Evolutionary conservation across 1,140 invertebrate genomes (phyloP), one percentile per base, ranked within the genome.

Genomic region (Drosophila murphyi): DNA sequence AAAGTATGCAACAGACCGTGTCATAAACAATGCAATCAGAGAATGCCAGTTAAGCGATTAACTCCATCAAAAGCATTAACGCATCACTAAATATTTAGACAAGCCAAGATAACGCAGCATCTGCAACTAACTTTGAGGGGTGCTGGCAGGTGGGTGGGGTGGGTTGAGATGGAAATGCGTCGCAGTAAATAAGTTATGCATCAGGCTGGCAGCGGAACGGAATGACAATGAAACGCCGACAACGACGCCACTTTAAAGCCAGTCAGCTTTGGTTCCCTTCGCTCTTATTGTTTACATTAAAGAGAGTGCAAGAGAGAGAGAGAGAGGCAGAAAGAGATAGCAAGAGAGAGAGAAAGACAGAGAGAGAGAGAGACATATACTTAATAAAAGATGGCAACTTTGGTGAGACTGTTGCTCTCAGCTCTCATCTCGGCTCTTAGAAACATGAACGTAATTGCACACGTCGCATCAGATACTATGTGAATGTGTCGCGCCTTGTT

Each of bases 111-210:
- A 3, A 56, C 29, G 55, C 64, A 37, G 56, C 55, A 60, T 60
- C 43, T 29, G n/a, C n/a, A 43, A 43, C 39, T 3, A 45, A 12
- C 20, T 54, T 10, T 12, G n/a, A 6, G 34, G 52, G 62, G 43
- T 41, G 39, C 1, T 20, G 20, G 20, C 20, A 28, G 43, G 2
- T 3, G 7, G 6, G 4, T 8, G 5, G 51, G 32, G 54, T 28
- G 48, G 65, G 45, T 28, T 64, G 32, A 12, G 12, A 12, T 12
- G 12, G 35, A 80, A 82, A 87, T 89, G 85, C 85, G 85, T 83
- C 85, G 85, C 65, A 89, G 80, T 89, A 85, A 89, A 78, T 83
- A 67, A 89, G 73, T 76, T 45, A 75, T 81, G 72, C 70, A 72
- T 54, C 62, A 64, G 10, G 2, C 60, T 74, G 41, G n/a, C 43